These are phyloP conservation scores for Diplazon laetatorius DNA, from an alignment of 2,888 invertebrate species.

Conservation along the genomic window DNA sequence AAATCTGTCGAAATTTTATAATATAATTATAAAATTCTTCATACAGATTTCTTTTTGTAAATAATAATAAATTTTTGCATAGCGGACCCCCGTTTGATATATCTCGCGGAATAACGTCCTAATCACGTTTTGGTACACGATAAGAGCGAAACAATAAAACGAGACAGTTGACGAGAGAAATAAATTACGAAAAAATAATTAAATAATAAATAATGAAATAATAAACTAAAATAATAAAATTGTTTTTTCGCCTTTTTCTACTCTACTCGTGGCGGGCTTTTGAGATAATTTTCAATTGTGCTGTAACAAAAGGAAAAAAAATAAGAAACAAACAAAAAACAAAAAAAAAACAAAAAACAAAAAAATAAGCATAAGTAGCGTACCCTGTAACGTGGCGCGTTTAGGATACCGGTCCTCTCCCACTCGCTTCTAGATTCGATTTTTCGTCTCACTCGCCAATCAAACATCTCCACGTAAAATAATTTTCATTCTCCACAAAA, in stretches of 20 bases:
- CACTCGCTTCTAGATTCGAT: constrained; percentile 46
- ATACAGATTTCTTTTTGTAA: constrained; percentile 5
- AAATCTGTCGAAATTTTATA: constrained; percentile 2
- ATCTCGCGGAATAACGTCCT: constrained; percentile 8
- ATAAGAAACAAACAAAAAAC: too few relatives aligned
- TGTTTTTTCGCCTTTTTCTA: constrained; percentile 78
- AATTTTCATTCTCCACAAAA: constrained; percentile 48
- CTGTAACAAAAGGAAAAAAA: too few relatives aligned
- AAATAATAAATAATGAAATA: too few relatives aligned
- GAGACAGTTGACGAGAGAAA: constrained; percentile 37
- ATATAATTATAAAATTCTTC: constrained; percentile 11
- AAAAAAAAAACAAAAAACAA: too few relatives aligned
- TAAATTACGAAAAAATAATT: too few relatives aligned
- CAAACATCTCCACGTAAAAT: neutral
- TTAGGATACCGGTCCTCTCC: constrained; percentile 37
- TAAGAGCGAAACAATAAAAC: constrained; percentile 27
- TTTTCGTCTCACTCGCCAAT: constrained; percentile 39
- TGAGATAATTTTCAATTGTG: constrained; percentile 74
- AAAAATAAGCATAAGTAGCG: constrained; percentile 55
- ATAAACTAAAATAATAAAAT: too few relatives aligned
- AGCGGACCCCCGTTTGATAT: constrained; percentile 27
- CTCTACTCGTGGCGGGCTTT: constrained; percentile 76
- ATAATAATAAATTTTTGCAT: constrained; percentile 5
- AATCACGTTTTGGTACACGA: constrained; percentile 25
- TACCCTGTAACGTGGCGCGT: constrained; percentile 47